These are phyloP conservation scores for Scelioninae gen. 2 DNA, from an alignment of 2,888 invertebrate genomes.

Conservation along the genomic window DNA sequence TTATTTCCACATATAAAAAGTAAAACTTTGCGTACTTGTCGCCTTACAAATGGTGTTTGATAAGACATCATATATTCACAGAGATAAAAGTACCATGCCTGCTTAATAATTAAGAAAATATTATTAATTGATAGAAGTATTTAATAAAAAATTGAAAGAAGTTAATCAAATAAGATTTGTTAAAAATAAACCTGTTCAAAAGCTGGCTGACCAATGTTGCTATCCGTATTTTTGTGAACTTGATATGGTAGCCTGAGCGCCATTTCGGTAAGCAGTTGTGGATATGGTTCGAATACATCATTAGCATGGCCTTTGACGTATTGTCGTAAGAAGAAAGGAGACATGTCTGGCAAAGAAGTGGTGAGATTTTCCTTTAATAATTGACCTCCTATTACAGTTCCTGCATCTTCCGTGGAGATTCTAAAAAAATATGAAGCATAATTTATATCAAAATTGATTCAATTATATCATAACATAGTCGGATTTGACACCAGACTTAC, in stretches of 20 bases:
- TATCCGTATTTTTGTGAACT: slow-evolving; percentile 84
- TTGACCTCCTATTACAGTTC: slow-evolving; percentile 79
- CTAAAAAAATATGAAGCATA: slow-evolving; percentile 51
- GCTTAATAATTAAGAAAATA: slow-evolving; percentile 66
- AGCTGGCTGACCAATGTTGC: slow-evolving; percentile 67
- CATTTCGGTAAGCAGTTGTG: slow-evolving; percentile 96
- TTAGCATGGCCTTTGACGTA: slow-evolving; percentile 93
- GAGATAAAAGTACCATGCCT: slow-evolving; percentile 86
- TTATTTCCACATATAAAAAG: slow-evolving; percentile 96
- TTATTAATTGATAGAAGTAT: slow-evolving; percentile 30
- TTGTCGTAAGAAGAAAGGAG: slow-evolving; percentile 94
- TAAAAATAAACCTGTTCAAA: slow-evolving; percentile 69
- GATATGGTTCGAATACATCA: slow-evolving; percentile 96
- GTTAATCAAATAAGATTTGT: slow-evolving; percentile 3
- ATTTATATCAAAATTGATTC: neutral
- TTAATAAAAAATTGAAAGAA: neutral
- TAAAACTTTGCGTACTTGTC: slow-evolving; percentile 94
- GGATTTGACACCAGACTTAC: too few relatives aligned
- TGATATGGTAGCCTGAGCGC: slow-evolving; percentile 95
- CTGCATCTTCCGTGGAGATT: slow-evolving; percentile 72
- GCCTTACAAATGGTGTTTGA: slow-evolving; percentile 90
- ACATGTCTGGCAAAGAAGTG: slow-evolving; percentile 93
- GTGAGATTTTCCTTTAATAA: slow-evolving; percentile 89
- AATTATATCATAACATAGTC: neutral
- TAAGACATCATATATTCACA: slow-evolving; percentile 97